Base-by-base conservation (phyloP, 1,140 invertebrate species). In the Hermetia illucens region DNA sequence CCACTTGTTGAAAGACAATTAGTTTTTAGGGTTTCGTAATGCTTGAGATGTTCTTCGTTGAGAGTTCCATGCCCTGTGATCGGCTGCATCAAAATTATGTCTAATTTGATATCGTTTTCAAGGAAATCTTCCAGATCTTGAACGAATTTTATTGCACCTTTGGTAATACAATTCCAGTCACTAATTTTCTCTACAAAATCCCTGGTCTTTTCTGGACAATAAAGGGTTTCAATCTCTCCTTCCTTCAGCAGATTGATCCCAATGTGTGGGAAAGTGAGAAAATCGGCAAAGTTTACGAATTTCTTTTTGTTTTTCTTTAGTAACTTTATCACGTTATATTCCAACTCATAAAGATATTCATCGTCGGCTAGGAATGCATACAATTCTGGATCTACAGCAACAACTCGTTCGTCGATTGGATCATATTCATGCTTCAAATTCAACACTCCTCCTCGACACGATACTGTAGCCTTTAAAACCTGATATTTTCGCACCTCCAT, bases 331-430 rank as follows among this genome's bases (percentile, higher is more conserved):
- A 62, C 47, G 33, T 55, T 58, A 13, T 45, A 47, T 21, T 41
- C 44, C 17, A 69, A 60, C 36, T 45, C 43, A 12, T 62, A 51
- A 5, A 68, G 44, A 37, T 64, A 69, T 40, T 62, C 48, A 17
- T 43, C 42, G 49, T 75, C 71, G 55, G 74, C 74, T 21, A 75
- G 50, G 48, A 73, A 73, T 31, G 58, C 53, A 21, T 74, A 43
- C 12, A 63, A 51, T 49, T 70, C 66, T 43, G 53, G 46, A 10
- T 60, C 58, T 8, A 66, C 50, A 44, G 52, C 58, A 34, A 42
- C 59, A 37, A 59, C 51, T 16, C 49, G 42, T 42, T 37, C 49
- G 36, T 49, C 45, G n/a, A 29, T 42, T 45, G 47, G 44, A n/a
- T 43, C 39, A n/a, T 27, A 12, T 33, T 17, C 10, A 39, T 44